Base-by-base conservation (phyloP, 2,888 invertebrate species). In the Lobophora halterata region DNA sequence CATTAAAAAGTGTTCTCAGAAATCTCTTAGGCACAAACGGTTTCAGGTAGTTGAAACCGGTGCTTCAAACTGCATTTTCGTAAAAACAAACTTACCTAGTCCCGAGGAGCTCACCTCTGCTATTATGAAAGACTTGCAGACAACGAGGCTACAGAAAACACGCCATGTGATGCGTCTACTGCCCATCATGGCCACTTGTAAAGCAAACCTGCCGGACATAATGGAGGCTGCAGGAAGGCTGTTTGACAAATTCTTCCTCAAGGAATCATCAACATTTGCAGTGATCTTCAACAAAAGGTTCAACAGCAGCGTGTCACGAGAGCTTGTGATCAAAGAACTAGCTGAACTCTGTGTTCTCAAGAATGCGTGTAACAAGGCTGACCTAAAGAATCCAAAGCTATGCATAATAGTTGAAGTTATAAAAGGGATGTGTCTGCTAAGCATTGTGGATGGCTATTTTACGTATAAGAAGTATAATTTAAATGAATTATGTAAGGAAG, bases 381-480 rank as follows among this genome's bases (percentile, higher is more conserved):
- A 96, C 79, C 83, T 97, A 48, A 93, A 92, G 62, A 89, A 90
- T 65, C 93, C 97, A 5, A 90, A 94, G 42, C 78, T 93, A 18
- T 92, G 95, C 3, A 89, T 98, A 29, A 87, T 96, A 47, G 91
- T 97, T 14, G 97, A 98, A 88, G 88, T 97, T 23, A 90, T 97
- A 27, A 92, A 93, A 61, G 92, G 91, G 11, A 89, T 93, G 58
- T 96, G 95, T 58, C 92, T 96, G 49, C 64, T 98, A 5, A 92
- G 94, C 44, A 91, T 97, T 37, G 90, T 96, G 13, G 93, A 93
- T 13, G 90, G 96, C 72, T 97, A 94, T 76, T 89, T 90, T 60
- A 90, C 90, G 49, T 92, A 91, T 67, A 93, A 93, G 58, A 97
- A 96, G 71, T 97, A 95, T 78, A 97, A 97, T 85, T 81, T 97